These are phyloP conservation scores for Hemichromis elongatus DNA, from an alignment of 2,113 vertebrate genomes.

Conservation along the genomic window DNA sequence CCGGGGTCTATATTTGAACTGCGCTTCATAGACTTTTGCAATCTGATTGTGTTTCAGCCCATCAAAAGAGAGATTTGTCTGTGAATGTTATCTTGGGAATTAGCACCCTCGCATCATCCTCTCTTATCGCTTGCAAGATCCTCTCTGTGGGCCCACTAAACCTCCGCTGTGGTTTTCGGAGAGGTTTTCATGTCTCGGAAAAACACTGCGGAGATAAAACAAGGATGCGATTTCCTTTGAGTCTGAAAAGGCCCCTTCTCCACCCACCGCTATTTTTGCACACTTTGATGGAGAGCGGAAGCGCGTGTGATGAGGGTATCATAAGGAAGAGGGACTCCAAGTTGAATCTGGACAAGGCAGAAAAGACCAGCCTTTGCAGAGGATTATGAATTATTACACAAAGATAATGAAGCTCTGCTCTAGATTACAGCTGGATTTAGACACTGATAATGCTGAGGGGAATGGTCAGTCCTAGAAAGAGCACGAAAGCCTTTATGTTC, in stretches of 20 bases:
- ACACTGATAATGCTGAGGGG: background rate
- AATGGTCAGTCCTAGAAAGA: background rate
- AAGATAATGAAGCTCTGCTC: slow-evolving; percentile 21
- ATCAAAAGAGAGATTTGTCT: slow-evolving; percentile 63
- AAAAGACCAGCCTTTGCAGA: background rate
- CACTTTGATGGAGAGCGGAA: background rate
- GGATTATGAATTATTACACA: slow-evolving; percentile 53
- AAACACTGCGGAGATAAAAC: slow-evolving; percentile 30
- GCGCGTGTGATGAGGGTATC: slow-evolving; percentile 20
- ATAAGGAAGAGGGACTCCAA: background rate
- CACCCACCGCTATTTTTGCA: slow-evolving; percentile 1
- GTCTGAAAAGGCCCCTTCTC: slow-evolving; percentile 1
- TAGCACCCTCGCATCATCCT: slow-evolving; percentile 44
- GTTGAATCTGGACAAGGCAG: slow-evolving; percentile 9
- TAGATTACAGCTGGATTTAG: background rate
- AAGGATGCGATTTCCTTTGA: slow-evolving; percentile 24
- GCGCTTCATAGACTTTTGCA: slow-evolving; percentile 38
- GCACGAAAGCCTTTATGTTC: background rate
- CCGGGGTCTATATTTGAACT: slow-evolving; percentile 48
- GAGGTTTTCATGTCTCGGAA: slow-evolving; percentile 11
- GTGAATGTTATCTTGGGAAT: slow-evolving; percentile 64
- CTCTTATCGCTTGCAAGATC: slow-evolving; percentile 41
- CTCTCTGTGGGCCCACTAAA: slow-evolving; percentile 25
- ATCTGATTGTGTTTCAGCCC: slow-evolving; percentile 53
- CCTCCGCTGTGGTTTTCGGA: slow-evolving; percentile 16